These are phyloP conservation scores for Fulmarus glacialis DNA, from an alignment of 2,113 vertebrate genomes.

Conservation along the genomic window DNA sequence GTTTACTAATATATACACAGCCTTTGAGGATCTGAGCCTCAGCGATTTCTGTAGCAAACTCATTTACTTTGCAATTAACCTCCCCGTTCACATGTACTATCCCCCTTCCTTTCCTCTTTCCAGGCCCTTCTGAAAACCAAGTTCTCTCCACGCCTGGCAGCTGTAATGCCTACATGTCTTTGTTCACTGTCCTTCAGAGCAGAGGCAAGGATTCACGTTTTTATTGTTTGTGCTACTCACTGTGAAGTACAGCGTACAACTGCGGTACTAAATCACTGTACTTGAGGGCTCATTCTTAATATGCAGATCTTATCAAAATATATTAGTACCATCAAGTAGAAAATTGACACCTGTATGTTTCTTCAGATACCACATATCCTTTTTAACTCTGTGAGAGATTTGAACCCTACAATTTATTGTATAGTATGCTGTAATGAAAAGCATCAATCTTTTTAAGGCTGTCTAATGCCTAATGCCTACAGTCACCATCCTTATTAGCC, in stretches of 20 bases:
- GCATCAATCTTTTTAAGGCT: neutral
- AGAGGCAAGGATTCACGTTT: neutral
- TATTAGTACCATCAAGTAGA: constrained; percentile 3
- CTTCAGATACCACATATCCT: neutral
- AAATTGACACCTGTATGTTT: constrained; percentile 30
- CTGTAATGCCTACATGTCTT: neutral
- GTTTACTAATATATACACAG: neutral
- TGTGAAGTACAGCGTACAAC: neutral
- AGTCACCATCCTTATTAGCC: neutral
- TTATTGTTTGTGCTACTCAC: neutral
- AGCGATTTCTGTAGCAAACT: neutral
- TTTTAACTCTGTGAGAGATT: constrained; percentile 1
- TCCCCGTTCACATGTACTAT: neutral
- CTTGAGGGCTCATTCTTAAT: constrained; percentile 1
- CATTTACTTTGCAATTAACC: constrained; percentile 34
- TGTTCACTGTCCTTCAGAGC: neutral
- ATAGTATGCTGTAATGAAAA: neutral
- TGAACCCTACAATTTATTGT: neutral
- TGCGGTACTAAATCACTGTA: neutral
- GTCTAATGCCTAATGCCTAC: neutral
- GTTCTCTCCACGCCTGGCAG: neutral
- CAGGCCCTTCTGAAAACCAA: neutral
- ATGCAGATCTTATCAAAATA: constrained; percentile 58
- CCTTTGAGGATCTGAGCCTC: neutral
- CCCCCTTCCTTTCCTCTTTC: neutral